Evolutionary conservation across 2,888 invertebrate genomes (phyloP).

Genomic region (Stramonita haemastoma): DNA sequence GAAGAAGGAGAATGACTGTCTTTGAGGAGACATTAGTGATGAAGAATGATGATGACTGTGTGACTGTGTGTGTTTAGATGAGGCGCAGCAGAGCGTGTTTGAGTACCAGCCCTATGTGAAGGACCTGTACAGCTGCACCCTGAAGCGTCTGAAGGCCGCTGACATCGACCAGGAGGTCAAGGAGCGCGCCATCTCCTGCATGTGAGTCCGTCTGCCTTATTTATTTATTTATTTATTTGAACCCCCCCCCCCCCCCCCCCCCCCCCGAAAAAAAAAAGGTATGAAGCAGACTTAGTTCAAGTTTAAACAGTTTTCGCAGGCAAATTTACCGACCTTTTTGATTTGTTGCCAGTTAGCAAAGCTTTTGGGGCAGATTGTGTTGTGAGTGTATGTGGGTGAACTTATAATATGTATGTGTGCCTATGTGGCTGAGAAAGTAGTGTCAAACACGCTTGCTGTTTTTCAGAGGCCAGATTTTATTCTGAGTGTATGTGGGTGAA

Average conservation of each 20-base stretch:
- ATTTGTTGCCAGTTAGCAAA: no score
- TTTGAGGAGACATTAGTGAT: background rate
- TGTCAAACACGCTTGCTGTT: background rate
- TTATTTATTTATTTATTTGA: background rate
- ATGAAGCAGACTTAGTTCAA: no score
- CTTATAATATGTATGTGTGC: no score
- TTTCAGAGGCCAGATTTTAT: slow-evolving; percentile 87
- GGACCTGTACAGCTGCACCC: slow-evolving; percentile 87
- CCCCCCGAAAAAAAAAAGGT: no score
- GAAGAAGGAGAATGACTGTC: background rate
- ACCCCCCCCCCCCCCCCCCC: no score
- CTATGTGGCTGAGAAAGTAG: no score
- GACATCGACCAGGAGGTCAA: slow-evolving; percentile 99
- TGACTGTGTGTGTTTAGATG: slow-evolving; percentile 53
- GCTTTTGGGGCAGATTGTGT: no score
- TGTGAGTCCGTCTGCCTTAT: slow-evolving; percentile 78
- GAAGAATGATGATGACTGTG: background rate
- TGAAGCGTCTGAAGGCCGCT: slow-evolving; percentile 91
- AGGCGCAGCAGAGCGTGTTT: slow-evolving; percentile 75
- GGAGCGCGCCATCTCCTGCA: slow-evolving; percentile 96
- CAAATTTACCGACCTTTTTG: no score
- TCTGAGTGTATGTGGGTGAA: no score
- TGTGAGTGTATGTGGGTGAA: no score
- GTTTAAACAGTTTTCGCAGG: no score
- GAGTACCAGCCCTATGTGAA: slow-evolving; percentile 89